Conservation (phyloP, 2,113 vertebrate genomes). For the Stigmatopora nigra region DNA sequence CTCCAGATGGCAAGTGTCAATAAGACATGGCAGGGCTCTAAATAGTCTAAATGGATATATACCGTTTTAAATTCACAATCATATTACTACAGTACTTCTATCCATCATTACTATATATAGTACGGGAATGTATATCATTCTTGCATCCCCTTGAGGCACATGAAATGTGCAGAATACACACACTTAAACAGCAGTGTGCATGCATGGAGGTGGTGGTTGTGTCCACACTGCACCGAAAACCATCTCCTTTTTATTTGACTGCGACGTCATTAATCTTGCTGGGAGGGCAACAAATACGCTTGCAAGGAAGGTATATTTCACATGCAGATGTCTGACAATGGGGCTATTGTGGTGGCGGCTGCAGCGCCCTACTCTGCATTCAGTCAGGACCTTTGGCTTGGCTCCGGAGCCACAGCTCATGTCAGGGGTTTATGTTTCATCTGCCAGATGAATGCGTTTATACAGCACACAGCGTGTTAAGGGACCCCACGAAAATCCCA, state of each 20-base stretch:
- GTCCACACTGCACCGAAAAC: constrained; percentile 60
- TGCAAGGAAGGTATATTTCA: constrained; percentile 66
- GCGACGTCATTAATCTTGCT: constrained; percentile 64
- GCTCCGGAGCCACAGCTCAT: constrained; percentile 37
- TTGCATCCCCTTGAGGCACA: constrained; percentile 30
- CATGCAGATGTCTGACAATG: constrained; percentile 58
- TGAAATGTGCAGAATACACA: constrained; percentile 5
- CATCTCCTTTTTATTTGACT: constrained; percentile 62
- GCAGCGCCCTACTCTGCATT: constrained; percentile 30
- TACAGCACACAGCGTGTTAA: constrained; percentile 35
- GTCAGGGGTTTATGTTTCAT: constrained; percentile 50
- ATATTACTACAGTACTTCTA: neutral
- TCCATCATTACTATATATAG: neutral
- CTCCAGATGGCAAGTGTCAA: constrained; percentile 61
- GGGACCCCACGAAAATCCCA: constrained; percentile 23
- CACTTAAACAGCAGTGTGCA: constrained; percentile 30
- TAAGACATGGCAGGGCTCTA: constrained; percentile 25
- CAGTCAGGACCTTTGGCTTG: constrained; percentile 48
- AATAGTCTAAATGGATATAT: constrained; percentile 4
- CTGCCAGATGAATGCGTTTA: constrained; percentile 50
- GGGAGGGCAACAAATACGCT: constrained; percentile 68
- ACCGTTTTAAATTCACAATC: neutral
- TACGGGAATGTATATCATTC: constrained; percentile 4
- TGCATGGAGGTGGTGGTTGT: constrained; percentile 55
- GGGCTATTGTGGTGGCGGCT: constrained; percentile 54